Evolutionary conservation across 2,113 vertebrate species (phyloP).

Genomic region (Embiotoca jacksoni): DNA sequence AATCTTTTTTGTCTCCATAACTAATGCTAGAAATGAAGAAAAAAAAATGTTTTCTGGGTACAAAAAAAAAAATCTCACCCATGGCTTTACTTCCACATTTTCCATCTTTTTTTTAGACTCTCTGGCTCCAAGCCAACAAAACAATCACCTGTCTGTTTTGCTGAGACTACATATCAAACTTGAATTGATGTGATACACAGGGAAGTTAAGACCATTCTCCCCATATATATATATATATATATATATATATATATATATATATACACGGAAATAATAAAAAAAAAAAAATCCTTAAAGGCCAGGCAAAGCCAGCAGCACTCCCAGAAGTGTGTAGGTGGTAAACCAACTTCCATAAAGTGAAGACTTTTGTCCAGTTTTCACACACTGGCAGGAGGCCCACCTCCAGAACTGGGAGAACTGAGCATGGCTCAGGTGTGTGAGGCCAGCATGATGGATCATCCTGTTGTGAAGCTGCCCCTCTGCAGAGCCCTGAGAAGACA

Average conservation of each 20-base stretch:
- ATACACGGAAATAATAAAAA: background rate
- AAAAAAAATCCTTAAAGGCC: slow-evolving; percentile 1
- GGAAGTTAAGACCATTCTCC: background rate
- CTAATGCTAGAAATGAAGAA: slow-evolving; percentile 12
- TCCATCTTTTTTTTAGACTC: slow-evolving; percentile 9
- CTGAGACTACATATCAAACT: slow-evolving; percentile 16
- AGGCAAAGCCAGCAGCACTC: background rate
- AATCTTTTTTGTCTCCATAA: slow-evolving; percentile 37
- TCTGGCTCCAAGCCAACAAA: slow-evolving; percentile 15
- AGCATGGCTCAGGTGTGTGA: slow-evolving; percentile 75
- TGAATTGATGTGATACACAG: slow-evolving; percentile 2
- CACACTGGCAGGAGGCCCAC: slow-evolving; percentile 35
- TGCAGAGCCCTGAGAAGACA: slow-evolving; percentile 73
- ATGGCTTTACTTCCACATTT: slow-evolving; percentile 21
- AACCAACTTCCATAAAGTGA: slow-evolving; percentile 45
- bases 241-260: background rate
- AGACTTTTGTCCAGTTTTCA: slow-evolving; percentile 37
- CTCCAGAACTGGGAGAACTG: slow-evolving; percentile 48
- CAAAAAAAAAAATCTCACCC: background rate
- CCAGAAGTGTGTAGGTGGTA: slow-evolving; percentile 21
- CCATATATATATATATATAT: background rate
- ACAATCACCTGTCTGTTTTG: slow-evolving; percentile 3
- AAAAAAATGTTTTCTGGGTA: background rate
- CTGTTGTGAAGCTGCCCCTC: slow-evolving; percentile 74
- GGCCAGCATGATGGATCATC: slow-evolving; percentile 77